phyloP scores from a whole-genome alignment of 1,140 invertebrate genomes.

The Drosophila navojoa region DNA sequence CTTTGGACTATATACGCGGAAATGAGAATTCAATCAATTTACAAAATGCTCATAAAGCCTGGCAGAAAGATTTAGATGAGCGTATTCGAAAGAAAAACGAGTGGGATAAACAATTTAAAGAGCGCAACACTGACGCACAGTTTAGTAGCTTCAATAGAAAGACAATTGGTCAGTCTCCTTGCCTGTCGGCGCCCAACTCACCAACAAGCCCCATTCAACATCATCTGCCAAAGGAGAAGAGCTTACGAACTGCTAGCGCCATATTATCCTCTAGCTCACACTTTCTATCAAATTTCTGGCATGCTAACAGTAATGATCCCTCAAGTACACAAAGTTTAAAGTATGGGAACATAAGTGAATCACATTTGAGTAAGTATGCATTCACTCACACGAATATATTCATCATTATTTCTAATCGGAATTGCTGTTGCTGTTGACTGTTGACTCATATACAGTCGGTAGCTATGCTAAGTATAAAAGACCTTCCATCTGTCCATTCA shows the following conservation, averaged over 20 bases:
- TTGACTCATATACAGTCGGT: no score
- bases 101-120: constrained; percentile 36
- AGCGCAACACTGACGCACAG: constrained; percentile 1
- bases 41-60: constrained; percentile 56
- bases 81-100: constrained; percentile 56
- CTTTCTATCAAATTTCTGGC: constrained; percentile 87
- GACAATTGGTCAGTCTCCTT: not conserved
- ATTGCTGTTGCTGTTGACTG: no score
- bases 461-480: no score
- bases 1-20: constrained; percentile 68
- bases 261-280: constrained; percentile 85
- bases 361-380: constrained; percentile 53
- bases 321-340: constrained; percentile 14
- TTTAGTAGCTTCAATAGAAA: not conserved
- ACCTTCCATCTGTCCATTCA: no score
- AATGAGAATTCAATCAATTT: constrained; percentile 52
- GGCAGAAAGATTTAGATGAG: constrained; percentile 59
- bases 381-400: no score
- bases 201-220: constrained; percentile 42
- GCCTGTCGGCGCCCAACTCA: constrained; percentile 58
- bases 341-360: constrained; percentile 29
- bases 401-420: no score
- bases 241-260: constrained; percentile 40
- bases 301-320: constrained; percentile 67
- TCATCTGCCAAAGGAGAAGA: constrained; percentile 43